Evolutionary conservation across 2,797 vertebrate genomes (phyloP).

Genomic region (Apodemus agrarius): DNA sequence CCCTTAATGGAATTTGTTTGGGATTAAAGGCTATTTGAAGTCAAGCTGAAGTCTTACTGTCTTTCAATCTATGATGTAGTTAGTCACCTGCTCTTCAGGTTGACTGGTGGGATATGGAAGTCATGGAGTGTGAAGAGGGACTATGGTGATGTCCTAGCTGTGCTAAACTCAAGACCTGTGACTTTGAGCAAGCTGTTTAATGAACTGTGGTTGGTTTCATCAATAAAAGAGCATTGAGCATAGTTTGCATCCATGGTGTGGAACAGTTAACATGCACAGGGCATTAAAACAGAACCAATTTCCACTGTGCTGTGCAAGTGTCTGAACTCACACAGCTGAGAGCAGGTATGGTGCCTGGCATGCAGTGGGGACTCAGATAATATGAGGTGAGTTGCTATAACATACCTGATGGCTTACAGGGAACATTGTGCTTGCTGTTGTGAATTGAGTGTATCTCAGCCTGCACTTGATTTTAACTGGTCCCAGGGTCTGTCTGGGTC

Average conservation of each 20-base stretch:
- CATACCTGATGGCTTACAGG: not conserved
- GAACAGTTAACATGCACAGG: not conserved
- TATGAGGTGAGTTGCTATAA: not conserved
- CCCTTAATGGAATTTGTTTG: not conserved
- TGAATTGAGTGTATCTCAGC: not conserved
- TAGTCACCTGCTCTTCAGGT: conserved; percentile 18
- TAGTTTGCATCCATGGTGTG: not conserved
- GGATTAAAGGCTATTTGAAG: conserved; percentile 15
- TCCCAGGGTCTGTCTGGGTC: not conserved
- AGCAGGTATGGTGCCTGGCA: not conserved
- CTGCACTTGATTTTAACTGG: not conserved
- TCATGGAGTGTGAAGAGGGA: not conserved
- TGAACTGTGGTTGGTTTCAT: not conserved
- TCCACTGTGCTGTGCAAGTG: not conserved
- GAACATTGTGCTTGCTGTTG: conserved; percentile 1
- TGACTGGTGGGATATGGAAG: conserved; percentile 30
- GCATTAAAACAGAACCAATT: not conserved
- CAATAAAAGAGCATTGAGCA: conserved; percentile 28
- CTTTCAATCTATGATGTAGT: not conserved
- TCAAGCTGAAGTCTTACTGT: not conserved
- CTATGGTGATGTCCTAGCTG: not conserved
- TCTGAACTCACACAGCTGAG: not conserved
- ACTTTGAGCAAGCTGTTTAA: conserved; percentile 51
- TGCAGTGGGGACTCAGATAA: not conserved
- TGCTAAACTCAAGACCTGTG: conserved; percentile 45